Evolutionary conservation across 2,113 vertebrate genomes (phyloP), one percentile per base, ranked within the genome.

Genomic region (Apus apus): DNA sequence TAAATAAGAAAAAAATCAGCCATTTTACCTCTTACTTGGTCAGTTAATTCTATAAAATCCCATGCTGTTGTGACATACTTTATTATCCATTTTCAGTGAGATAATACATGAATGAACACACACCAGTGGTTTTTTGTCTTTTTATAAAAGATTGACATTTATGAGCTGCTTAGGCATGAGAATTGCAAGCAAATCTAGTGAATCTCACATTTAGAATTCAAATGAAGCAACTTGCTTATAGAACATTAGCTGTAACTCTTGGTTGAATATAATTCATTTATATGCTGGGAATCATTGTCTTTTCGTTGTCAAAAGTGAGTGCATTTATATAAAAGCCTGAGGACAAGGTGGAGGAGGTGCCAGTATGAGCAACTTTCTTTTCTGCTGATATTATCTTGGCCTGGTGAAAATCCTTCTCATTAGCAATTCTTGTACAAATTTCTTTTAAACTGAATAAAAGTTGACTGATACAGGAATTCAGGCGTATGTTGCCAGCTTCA

Each of bases 401-500:
- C 20, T 61, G 50, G 27, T 51, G 32, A 76, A 66, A 91, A 76
- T 43, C 15, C 11, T 60, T 79, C 17, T 71, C 16, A 61, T 50
- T 57, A 50, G 15, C 22, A n/a, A 7, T 13, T 77, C 66, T 72
- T 38, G 4, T 61, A 66, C 3, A 38, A n/a, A 54, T 60, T 54
- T 82, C 3, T 56, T 87, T 60, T 71, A 66, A 71, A 48, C 7
- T n/a, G 15, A 75, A 75, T 90, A 76, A 74, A 91, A 93, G 9
- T 73, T 98, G 54, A 98, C 96, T 65, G 96, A 98, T 61, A 74
- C 65, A 85, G 97, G 98, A 30, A 93, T 98, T 73, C 92, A 95
- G 87, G 97, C 91, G 72, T 68, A 43, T 97, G 97, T 79, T 40
- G 23, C 61, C 80, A 95, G 32, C 91, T 98, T 67, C 89, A 89